Evolutionary conservation across 1,140 invertebrate species (phyloP), one percentile per base, ranked within the genome.

Genomic region (Dreissena rostriformis): DNA sequence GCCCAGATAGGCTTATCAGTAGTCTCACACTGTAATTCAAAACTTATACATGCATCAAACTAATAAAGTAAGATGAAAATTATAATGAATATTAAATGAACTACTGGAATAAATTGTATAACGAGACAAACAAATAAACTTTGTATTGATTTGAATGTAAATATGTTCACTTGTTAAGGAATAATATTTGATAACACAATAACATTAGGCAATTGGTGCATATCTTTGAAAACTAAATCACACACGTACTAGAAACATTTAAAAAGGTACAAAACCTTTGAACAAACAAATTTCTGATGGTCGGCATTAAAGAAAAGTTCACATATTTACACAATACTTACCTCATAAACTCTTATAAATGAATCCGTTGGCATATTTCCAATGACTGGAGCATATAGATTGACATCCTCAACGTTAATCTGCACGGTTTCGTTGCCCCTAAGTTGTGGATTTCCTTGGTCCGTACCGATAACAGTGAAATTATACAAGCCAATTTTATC

Each of bases 381-480:
- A 52, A 82, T 53, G 0, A 24, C 15, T 8, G 79, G 79, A 19
- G 24, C 14, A 57, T 82, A 24, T 28, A 70, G 29, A 29, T 82
- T 88, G 26, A 78, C 61, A 53, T 83, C 76, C 8, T 70, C 70
- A 15, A 99, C 95, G 84, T 96, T 96, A 53, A 99, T 96, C 61
- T 96, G 95, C 0, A 98, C 95, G 92, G 90, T 82, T 10, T 53
- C 81, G 2, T 93, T 92, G 15, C 93, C 92, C 17, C 94, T 94
- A 72, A 94, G 85, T 52, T 94, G 91, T 0, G 95, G 95, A 28
- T 92, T 91, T 14, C 98, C 98, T 82, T 96, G 95, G 92, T 99
- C 98, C 67, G 97, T 96, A 0, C 98, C 98, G 57, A 97, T 94
- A 0, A 97, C 97, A 83, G 96, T 96, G 24, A 98, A 68, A 15